These are phyloP conservation scores for Charanyca ferruginea DNA, from an alignment of 2,888 invertebrate genomes.

Conservation along the genomic window DNA sequence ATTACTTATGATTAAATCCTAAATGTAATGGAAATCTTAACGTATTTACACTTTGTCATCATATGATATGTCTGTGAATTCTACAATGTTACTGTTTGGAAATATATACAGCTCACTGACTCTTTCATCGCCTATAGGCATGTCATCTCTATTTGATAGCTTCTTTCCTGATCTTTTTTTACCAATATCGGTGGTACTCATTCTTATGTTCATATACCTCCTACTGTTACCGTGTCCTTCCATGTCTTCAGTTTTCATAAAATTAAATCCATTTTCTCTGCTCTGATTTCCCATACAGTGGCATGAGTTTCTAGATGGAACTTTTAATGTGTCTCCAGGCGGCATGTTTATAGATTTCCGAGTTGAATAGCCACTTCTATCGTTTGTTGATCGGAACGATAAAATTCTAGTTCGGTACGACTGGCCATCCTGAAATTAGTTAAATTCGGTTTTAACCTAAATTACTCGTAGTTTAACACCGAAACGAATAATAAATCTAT, in stretches of 20 bases:
- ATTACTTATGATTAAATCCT: slow-evolving; percentile 55
- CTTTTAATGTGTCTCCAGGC: slow-evolving; percentile 76
- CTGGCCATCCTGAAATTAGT: slow-evolving; percentile 83
- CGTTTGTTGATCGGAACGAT: slow-evolving; percentile 86
- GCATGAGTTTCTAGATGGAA: slow-evolving; percentile 77
- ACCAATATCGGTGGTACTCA: slow-evolving; percentile 67
- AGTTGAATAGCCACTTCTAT: slow-evolving; percentile 80
- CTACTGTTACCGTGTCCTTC: slow-evolving; percentile 70
- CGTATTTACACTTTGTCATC: slow-evolving; percentile 86
- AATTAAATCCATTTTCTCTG: slow-evolving; percentile 78
- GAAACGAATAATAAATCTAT: slow-evolving; percentile 9
- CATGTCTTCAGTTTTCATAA: slow-evolving; percentile 72
- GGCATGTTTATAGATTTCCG: slow-evolving; percentile 82
- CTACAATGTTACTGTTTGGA: slow-evolving; percentile 87
- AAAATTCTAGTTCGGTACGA: slow-evolving; percentile 85
- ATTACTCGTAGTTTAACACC: not conserved
- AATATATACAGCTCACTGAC: slow-evolving; percentile 87
- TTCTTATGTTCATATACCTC: slow-evolving; percentile 63
- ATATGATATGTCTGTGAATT: slow-evolving; percentile 85
- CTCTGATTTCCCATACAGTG: slow-evolving; percentile 77
- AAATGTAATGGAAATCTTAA: slow-evolving; percentile 62
- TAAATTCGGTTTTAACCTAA: slow-evolving; percentile 23
- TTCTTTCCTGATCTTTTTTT: slow-evolving; percentile 72
- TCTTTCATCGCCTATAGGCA: slow-evolving; percentile 82
- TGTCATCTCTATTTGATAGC: slow-evolving; percentile 69